These are phyloP conservation scores for Nebria brevicollis DNA, from an alignment of 2,888 invertebrate species.

Conservation along the genomic window DNA sequence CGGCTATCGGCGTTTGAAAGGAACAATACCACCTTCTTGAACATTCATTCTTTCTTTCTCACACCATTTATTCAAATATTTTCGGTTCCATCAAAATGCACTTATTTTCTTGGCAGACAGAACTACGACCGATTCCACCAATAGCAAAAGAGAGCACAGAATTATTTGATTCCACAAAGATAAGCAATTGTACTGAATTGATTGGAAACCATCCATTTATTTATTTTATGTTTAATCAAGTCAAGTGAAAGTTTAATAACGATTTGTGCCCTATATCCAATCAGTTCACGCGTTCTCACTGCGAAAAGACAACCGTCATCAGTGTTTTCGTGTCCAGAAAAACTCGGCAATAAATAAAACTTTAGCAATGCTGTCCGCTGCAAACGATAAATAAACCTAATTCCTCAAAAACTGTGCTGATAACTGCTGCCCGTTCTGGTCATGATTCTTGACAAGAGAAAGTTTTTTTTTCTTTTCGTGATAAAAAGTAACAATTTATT, in stretches of 20 bases:
- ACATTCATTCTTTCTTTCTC: not conserved
- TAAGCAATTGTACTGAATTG: no score
- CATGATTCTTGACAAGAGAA: conserved; percentile 38
- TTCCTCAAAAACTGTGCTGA: conserved; percentile 40
- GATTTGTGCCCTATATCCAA: conserved; percentile 49
- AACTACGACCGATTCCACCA: not conserved
- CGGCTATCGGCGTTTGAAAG: conserved; percentile 26
- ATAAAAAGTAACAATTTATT: not conserved
- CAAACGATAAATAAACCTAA: conserved; percentile 44
- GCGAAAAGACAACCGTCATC: conserved; percentile 52
- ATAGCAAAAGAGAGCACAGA: not conserved
- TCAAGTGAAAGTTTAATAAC: conserved; percentile 56
- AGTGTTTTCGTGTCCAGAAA: conserved; percentile 40
- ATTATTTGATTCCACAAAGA: conserved; percentile 24
- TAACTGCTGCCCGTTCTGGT: conserved; percentile 23
- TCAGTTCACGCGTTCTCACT: conserved; percentile 55
- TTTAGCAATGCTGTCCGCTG: conserved; percentile 33
- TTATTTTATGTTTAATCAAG: conserved; percentile 48
- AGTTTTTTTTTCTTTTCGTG: conserved; percentile 16
- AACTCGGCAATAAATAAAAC: conserved; percentile 42
- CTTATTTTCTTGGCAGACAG: not conserved
- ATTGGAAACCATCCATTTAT: not conserved
- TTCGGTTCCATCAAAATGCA: conserved; percentile 16
- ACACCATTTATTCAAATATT: conserved; percentile 16
- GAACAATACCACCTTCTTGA: conserved; percentile 1